Evolutionary conservation across 2,888 invertebrate species (phyloP), one percentile per base, ranked within the genome.

Genomic region (Tetanocera ferruginea): DNA sequence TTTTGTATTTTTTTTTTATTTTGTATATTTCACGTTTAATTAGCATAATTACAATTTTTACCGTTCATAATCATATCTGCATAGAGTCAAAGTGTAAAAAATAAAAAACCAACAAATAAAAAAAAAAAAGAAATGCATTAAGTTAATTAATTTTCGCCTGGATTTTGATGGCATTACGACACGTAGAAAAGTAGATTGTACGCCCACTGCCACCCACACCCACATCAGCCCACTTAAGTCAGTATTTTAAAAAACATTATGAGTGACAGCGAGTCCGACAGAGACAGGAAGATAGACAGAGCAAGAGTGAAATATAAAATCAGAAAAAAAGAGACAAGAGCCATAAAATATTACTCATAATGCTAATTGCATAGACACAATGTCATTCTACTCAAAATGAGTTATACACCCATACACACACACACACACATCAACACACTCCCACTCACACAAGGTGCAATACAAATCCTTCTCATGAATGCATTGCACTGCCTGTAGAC

Each of bases 341-440:
- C 14, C n/a, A 62, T 64, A 84, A 87, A 83, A 81, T 83, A 86
- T 75, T 67, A 75, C 75, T 87, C 87, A 87, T 87, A 87, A 87
- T 88, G 88, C 88, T 87, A 87, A 88, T 87, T 87, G 89, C 87
- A 87, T 88, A 86, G 88, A 87, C 88, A 88, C 88, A 87, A 88
- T 87, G 88, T 88, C 87, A 88, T 88, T 87, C 86, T 84, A 76
- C 80, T 81, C 69, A 67, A 80, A 80, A 75, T 34, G 43, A 66
- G 55, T 43, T 23, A 60, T 8, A 19, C 25, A 43, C 37, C 11
- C 43, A 17, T 37, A 57, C 72, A 14, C 37, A 51, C 25, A 9
- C 43, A 28, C 14, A 23, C n/a, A 49, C 37, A 49, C 43, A 14
- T 17, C 28, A 51, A 25, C 25, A 67, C n/a, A 67, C 17, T 28